Conservation (phyloP, 2,797 vertebrate species). For the Tokudaia muenninki region DNA sequence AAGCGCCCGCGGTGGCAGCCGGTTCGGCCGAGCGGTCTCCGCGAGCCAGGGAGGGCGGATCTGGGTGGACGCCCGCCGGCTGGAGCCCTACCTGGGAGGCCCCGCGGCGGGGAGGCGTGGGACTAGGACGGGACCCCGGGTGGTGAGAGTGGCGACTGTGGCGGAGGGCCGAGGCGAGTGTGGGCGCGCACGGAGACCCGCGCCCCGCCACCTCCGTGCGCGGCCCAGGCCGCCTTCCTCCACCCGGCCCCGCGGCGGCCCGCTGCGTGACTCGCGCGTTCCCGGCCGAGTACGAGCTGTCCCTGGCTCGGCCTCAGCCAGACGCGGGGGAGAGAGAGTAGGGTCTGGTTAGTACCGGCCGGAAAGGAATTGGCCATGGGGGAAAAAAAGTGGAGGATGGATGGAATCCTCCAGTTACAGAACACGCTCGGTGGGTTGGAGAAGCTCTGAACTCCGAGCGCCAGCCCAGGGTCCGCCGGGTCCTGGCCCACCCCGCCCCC, state of each 20-base stretch:
- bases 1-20: slow-evolving; percentile 9
- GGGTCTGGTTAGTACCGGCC: slow-evolving; percentile 46
- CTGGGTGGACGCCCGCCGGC: accelerated
- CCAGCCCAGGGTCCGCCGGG: background rate
- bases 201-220: background rate
- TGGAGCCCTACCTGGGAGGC: background rate
- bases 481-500: slow-evolving; percentile 37
- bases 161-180: background rate
- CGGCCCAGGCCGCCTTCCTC: background rate
- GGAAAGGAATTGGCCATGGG: slow-evolving; percentile 46
- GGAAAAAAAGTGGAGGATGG: background rate
- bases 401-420: background rate
- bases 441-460: slow-evolving; percentile 4
- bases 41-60: background rate
- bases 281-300: accelerated
- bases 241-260: background rate
- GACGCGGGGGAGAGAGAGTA: slow-evolving; percentile 44
- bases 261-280: background rate
- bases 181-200: background rate
- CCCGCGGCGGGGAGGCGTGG: accelerated
- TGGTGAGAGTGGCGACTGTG: accelerated
- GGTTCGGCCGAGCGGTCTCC: background rate
- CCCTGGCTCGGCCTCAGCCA: slow-evolving; percentile 49
- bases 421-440: background rate
- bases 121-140: no score